Conservation (phyloP, 1,140 invertebrate genomes). For the Aphaenogaster rudis region DNA sequence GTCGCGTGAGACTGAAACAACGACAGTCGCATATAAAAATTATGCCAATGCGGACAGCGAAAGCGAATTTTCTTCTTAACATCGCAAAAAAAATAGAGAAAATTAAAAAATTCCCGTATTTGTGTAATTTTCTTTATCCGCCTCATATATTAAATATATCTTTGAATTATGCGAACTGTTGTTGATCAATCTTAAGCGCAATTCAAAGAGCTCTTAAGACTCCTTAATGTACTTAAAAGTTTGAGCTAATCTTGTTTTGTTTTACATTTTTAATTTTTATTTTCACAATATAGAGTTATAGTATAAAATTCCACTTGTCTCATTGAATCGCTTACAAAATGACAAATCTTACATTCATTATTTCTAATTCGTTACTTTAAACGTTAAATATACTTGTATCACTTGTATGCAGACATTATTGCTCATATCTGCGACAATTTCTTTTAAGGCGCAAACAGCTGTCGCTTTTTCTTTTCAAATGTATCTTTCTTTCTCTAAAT, state of each 20-base stretch:
- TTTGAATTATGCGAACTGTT: conserved; percentile 55
- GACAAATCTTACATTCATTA: conserved; percentile 61
- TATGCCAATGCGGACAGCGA: conserved; percentile 12
- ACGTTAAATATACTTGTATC: conserved; percentile 73
- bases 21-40: conserved; percentile 67
- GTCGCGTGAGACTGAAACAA: conserved; percentile 73
- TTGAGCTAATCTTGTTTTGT: conserved; percentile 56
- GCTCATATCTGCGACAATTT: conserved; percentile 51
- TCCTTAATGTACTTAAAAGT: conserved; percentile 62
- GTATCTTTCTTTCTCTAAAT: background rate
- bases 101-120: conserved; percentile 41
- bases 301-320: conserved; percentile 70
- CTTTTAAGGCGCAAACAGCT: conserved; percentile 47
- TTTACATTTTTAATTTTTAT: conserved; percentile 66
- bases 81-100: background rate
- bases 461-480: conserved; percentile 15
- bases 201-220: conserved; percentile 63
- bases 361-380: conserved; percentile 67
- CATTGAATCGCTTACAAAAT: conserved; percentile 67
- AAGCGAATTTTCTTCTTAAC: conserved; percentile 8
- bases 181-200: conserved; percentile 50
- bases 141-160: conserved; percentile 22
- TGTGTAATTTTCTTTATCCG: conserved; percentile 19
- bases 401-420: conserved; percentile 64
- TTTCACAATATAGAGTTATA: conserved; percentile 69